Evolutionary conservation across 2,113 vertebrate genomes (phyloP).

Genomic region (Megaleporinus macrocephalus): DNA sequence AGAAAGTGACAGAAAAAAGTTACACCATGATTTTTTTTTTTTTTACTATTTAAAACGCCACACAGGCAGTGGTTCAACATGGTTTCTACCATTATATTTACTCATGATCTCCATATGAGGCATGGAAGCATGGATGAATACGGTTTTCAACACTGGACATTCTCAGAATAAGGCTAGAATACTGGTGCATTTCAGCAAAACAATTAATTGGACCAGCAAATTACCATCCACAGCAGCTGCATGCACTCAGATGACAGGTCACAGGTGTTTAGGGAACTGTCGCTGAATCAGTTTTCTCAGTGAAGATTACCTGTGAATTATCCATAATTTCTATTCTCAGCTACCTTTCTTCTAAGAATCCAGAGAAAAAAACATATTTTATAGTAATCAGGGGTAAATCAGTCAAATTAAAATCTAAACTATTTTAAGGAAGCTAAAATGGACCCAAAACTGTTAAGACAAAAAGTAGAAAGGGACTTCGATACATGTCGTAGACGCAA

Average conservation of each 20-base stretch:
- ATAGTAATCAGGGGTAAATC: not conserved
- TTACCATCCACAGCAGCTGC: not conserved
- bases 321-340: not conserved
- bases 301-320: constrained; percentile 1
- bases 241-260: not conserved
- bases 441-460: too few relatives aligned
- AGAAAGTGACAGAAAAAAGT: not conserved
- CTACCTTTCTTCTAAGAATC: not conserved
- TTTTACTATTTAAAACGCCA: not conserved
- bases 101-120: not conserved
- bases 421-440: too few relatives aligned
- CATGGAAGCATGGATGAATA: too few relatives aligned
- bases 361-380: not conserved
- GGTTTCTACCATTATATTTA: not conserved
- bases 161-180: not conserved
- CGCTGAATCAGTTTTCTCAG: not conserved
- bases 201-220: not conserved
- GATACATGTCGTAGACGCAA: too few relatives aligned
- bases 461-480: too few relatives aligned
- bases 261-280: not conserved
- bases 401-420: not conserved
- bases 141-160: not conserved
- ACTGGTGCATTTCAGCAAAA: not conserved
- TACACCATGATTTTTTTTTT: not conserved
- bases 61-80: not conserved